These are phyloP conservation scores for Temnothorax nylanderi DNA, from an alignment of 1,140 invertebrate species.

Conservation along the genomic window DNA sequence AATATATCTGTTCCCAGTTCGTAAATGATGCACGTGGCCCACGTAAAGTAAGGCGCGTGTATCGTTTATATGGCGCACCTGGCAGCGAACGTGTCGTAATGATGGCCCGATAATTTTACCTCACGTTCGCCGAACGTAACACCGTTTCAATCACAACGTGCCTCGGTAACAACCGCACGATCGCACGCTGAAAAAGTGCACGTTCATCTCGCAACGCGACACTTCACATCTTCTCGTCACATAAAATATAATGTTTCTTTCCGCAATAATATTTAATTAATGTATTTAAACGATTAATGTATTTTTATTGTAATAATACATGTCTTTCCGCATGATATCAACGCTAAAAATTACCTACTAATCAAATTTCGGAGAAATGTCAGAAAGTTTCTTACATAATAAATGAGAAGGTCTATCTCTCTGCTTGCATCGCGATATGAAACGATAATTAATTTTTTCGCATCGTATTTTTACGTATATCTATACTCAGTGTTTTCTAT, in stretches of 20 bases:
- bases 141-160: constrained; percentile 4
- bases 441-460: background rate
- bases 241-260: background rate
- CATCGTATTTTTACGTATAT: background rate
- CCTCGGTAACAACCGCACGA: background rate
- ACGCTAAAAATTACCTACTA: background rate
- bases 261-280: background rate
- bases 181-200: background rate
- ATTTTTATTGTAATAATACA: background rate
- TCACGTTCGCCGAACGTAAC: background rate
- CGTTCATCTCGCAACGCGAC: background rate
- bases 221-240: background rate
- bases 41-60: constrained; percentile 41
- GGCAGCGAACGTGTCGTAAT: constrained; percentile 60
- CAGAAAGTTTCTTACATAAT: background rate
- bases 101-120: constrained; percentile 42
- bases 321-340: background rate
- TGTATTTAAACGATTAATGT: background rate
- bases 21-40: constrained; percentile 62
- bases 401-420: background rate
- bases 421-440: background rate
- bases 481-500: background rate
- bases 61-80: constrained; percentile 65
- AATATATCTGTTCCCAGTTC: constrained; percentile 36
- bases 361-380: background rate